Conservation (phyloP, 2,888 invertebrate species). For the Lithophane ornitopus region DNA sequence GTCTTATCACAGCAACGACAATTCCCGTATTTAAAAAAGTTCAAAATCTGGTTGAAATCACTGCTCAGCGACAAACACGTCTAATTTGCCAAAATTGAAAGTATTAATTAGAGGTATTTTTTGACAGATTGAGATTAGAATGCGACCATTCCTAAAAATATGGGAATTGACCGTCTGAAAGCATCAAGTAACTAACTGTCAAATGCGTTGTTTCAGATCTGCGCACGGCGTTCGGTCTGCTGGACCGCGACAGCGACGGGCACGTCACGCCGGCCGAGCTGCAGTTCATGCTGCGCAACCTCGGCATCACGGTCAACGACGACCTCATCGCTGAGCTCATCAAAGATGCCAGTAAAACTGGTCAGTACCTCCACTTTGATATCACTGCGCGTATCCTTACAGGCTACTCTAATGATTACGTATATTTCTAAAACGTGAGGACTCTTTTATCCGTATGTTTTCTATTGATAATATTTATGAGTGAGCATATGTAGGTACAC, state of each 20-base stretch:
- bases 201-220: slow-evolving; percentile 90
- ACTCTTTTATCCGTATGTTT: neutral
- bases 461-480: neutral
- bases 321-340: slow-evolving; percentile 94
- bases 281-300: slow-evolving; percentile 94
- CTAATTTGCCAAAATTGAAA: neutral
- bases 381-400: neutral
- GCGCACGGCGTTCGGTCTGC: slow-evolving; percentile 94
- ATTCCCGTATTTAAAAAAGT: neutral
- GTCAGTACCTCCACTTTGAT: slow-evolving; percentile 80
- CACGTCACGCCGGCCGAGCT: slow-evolving; percentile 94
- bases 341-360: slow-evolving; percentile 93
- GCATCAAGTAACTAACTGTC: neutral
- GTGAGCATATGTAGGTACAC: neutral
- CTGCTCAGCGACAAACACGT: neutral
- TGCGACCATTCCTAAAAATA: neutral
- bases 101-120: neutral
- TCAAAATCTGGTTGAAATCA: neutral
- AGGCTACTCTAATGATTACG: neutral
- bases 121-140: neutral
- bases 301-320: slow-evolving; percentile 94
- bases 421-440: neutral
- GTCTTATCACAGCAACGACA: neutral
- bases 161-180: neutral
- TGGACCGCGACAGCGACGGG: slow-evolving; percentile 95